Conservation (phyloP, 2,888 invertebrate species). For the Agrochola lota region DNA sequence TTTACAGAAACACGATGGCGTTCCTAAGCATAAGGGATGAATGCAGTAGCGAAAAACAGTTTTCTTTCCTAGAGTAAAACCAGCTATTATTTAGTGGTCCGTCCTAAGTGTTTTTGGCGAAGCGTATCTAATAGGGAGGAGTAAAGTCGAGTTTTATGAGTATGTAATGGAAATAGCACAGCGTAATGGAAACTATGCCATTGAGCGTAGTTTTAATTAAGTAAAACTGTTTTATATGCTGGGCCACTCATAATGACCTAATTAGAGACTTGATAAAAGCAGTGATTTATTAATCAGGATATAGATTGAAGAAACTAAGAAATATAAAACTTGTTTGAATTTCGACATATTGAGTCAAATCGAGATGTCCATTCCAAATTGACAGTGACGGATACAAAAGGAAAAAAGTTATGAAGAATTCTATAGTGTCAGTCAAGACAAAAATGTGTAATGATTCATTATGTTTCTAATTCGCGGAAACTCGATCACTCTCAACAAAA, state of each 20-base stretch:
- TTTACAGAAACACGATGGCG: too few relatives aligned
- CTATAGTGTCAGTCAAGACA: not conserved
- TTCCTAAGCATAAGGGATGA: too few relatives aligned
- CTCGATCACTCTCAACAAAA: too few relatives aligned
- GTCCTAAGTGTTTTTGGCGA: conserved; percentile 27
- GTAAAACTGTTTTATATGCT: too few relatives aligned
- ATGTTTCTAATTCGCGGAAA: too few relatives aligned
- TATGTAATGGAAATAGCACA: not conserved
- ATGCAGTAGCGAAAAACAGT: too few relatives aligned
- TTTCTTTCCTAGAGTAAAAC: not conserved
- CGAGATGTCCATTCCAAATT: not conserved
- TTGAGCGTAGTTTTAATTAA: not conserved
- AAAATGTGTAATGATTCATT: not conserved
- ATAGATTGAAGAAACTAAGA: not conserved
- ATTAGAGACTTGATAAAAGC: not conserved
- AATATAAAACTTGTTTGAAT: not conserved
- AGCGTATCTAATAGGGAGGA: conserved; percentile 26
- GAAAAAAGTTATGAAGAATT: too few relatives aligned
- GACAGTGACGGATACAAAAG: too few relatives aligned
- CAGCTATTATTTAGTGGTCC: conserved; percentile 12
- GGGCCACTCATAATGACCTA: too few relatives aligned
- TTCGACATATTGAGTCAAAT: not conserved
- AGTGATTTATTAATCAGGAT: not conserved
- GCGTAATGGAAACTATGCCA: not conserved
- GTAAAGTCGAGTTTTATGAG: conserved; percentile 1